Percentiles rank a stretch among this genome's conserved stretches.
Evolutionary conservation across 2,797 vertebrate species (phyloP).

Genomic region (Girardinus metallicus): DNA sequence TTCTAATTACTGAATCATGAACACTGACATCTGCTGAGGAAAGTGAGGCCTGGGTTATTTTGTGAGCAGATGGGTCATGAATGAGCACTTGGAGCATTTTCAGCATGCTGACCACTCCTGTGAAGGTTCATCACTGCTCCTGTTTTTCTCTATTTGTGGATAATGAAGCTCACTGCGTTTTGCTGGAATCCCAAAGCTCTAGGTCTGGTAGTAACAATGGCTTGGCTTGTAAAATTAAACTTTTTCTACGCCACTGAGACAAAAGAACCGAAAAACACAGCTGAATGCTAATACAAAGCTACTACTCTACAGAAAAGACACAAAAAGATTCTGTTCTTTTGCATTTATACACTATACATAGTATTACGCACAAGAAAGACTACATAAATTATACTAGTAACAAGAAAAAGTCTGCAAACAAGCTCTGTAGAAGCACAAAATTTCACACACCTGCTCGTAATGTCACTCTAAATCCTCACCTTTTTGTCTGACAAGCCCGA

Average conservation of each 20-base stretch:
- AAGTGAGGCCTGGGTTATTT: neutral
- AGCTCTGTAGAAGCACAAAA: neutral
- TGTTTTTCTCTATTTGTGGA: too few species aligned
- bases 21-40: neutral
- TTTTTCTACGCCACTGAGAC: neutral
- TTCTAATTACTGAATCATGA: neutral
- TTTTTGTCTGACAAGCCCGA: conserved; percentile 98
- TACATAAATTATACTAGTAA: neutral
- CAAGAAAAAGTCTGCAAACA: neutral
- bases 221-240: neutral
- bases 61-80: neutral
- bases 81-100: neutral
- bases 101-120: neutral
- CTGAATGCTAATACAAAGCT: neutral
- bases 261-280: neutral
- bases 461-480: conserved; percentile 77
- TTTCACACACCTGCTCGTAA: conserved; percentile 35
- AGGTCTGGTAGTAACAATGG: too few species aligned
- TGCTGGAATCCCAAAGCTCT: neutral
- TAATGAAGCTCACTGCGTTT: neutral
- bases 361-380: neutral
- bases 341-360: neutral
- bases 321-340: neutral
- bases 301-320: neutral
- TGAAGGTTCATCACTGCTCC: too few species aligned